A percentile compares a stretch with the other conserved stretches of the same genome.
These are phyloP conservation scores for Cyphomyrmex costatus DNA, from an alignment of 1,140 invertebrate species.

Conservation along the genomic window DNA sequence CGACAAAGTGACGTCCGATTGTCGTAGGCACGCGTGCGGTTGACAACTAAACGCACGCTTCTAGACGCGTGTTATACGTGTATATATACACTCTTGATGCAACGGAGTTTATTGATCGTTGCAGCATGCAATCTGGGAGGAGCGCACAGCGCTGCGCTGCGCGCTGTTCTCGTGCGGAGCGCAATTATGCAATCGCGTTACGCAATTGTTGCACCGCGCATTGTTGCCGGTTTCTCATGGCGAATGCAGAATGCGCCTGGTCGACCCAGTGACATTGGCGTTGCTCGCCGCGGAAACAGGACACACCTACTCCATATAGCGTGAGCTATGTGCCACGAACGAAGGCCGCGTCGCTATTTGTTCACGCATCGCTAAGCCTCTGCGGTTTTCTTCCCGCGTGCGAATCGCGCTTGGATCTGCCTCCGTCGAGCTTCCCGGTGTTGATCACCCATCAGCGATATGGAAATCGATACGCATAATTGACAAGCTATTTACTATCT, in stretches of 20 bases:
- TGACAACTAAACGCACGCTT: neutral
- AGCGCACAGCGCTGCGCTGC: slow-evolving; percentile 33
- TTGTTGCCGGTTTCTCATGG: slow-evolving; percentile 52
- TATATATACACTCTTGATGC: neutral
- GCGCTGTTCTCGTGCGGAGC: slow-evolving; percentile 21
- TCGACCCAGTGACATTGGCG: slow-evolving; percentile 55
- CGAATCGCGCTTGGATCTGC: slow-evolving; percentile 23
- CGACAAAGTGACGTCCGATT: neutral
- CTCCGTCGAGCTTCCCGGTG: neutral
- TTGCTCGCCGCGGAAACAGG: slow-evolving; percentile 25
- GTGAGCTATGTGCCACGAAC: neutral
- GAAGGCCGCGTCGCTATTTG: slow-evolving; percentile 27
- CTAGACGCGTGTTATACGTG: neutral
- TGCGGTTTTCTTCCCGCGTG: slow-evolving; percentile 11
- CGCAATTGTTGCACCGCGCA: slow-evolving; percentile 65
- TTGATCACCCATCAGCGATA: slow-evolving; percentile 11
- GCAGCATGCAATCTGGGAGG: slow-evolving; percentile 58
- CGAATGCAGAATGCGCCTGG: slow-evolving; percentile 50
- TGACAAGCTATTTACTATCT: neutral
- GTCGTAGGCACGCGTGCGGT: neutral
- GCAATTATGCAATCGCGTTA: slow-evolving; percentile 67
- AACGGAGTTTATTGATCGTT: slow-evolving; percentile 74
- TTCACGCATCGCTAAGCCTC: slow-evolving; percentile 26
- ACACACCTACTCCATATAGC: slow-evolving; percentile 25
- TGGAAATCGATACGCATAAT: neutral